These are phyloP conservation scores for Nomada flava DNA, from an alignment of 2,888 invertebrate species.

Conservation along the genomic window DNA sequence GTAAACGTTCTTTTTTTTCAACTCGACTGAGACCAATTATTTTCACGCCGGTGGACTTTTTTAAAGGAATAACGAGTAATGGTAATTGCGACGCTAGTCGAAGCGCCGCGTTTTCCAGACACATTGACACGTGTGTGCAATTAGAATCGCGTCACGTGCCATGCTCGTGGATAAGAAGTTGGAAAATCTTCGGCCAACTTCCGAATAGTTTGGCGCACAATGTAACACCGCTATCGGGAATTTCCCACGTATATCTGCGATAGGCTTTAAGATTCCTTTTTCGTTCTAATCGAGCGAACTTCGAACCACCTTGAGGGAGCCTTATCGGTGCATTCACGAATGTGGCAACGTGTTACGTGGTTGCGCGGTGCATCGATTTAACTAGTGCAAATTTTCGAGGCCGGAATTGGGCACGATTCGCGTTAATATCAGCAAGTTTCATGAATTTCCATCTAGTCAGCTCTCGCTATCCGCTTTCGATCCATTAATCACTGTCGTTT, in stretches of 20 bases:
- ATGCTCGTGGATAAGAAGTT: no score
- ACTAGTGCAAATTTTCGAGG: constrained; percentile 31
- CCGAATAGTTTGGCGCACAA: neutral
- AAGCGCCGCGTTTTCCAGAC: neutral
- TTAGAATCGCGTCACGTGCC: neutral
- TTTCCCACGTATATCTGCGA: constrained; percentile 18
- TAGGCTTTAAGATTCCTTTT: constrained; percentile 30
- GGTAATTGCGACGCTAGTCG: neutral
- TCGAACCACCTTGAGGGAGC: constrained; percentile 48
- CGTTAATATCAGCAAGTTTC: constrained; percentile 9
- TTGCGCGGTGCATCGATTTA: constrained; percentile 49
- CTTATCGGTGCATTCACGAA: constrained; percentile 55
- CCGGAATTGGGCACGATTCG: constrained; percentile 17
- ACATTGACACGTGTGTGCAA: neutral
- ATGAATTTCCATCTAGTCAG: neutral
- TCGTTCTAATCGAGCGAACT: constrained; percentile 51
- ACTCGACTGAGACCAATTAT: neutral
- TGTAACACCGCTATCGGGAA: neutral
- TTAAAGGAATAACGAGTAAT: neutral
- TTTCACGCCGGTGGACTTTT: neutral
- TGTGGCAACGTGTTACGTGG: constrained; percentile 54
- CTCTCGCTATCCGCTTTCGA: constrained; percentile 7
- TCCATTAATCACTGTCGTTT: neutral
- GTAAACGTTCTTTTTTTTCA: neutral
- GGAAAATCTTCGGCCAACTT: no score